phyloP scores from a whole-genome alignment of 2,797 vertebrate species.

The Meda fulgida region DNA sequence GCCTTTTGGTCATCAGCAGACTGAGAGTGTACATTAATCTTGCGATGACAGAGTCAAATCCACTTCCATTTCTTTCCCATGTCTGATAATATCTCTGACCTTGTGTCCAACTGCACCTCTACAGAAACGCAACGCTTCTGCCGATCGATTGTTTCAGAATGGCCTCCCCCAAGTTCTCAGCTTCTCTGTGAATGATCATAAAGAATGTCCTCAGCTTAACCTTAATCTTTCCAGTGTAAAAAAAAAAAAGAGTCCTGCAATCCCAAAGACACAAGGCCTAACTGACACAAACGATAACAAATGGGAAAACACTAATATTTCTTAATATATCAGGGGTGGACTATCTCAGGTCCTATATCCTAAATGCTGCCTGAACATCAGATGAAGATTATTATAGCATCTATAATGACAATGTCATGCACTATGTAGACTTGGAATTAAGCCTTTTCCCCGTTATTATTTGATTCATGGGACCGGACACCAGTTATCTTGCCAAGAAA shows the following conservation, averaged over 20 bases:
- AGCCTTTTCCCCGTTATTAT: too few relatives aligned
- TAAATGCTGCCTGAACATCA: background rate
- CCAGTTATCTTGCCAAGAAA: too few relatives aligned
- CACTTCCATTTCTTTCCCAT: constrained; percentile 46
- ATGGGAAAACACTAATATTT: background rate
- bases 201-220: constrained; percentile 51
- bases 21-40: constrained; percentile 26
- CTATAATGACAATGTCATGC: background rate
- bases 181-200: constrained; percentile 37
- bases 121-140: constrained; percentile 47
- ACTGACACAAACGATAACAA: background rate
- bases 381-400: background rate
- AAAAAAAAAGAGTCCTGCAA: constrained; percentile 40
- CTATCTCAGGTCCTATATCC: background rate
- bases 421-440: background rate
- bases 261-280: background rate
- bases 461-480: too few relatives aligned
- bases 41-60: constrained; percentile 42
- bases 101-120: constrained; percentile 54
- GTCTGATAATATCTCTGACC: constrained; percentile 60
- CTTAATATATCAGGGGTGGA: background rate
- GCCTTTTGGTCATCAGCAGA: background rate
- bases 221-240: constrained; percentile 48
- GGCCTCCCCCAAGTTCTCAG: constrained; percentile 32
- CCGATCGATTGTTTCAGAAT: constrained; percentile 56